Evolutionary conservation across 2,888 invertebrate genomes (phyloP).

Genomic region (Noctua janthe): DNA sequence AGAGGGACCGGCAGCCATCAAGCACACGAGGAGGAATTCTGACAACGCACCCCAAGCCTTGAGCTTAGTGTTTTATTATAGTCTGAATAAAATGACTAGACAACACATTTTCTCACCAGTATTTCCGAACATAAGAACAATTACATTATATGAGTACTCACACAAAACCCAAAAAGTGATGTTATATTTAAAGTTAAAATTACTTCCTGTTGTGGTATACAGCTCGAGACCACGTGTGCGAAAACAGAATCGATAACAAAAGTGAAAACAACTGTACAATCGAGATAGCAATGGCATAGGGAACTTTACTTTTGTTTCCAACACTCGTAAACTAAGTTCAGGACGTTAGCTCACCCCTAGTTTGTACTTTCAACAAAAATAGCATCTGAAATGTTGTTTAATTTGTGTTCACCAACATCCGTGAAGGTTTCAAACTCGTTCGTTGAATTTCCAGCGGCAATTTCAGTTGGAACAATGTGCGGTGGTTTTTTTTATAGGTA

Average conservation of each 20-base stretch:
- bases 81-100: background rate
- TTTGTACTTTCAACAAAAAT: constrained; percentile 73
- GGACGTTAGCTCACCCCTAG: constrained; percentile 63
- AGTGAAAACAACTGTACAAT: constrained; percentile 66
- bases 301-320: constrained; percentile 69
- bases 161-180: constrained; percentile 18
- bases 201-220: constrained; percentile 45
- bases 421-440: constrained; percentile 70
- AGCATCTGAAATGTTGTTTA: constrained; percentile 73
- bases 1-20: too few relatives aligned
- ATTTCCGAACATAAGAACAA: background rate
- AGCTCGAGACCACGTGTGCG: constrained; percentile 35
- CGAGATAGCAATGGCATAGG: constrained; percentile 60
- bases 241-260: constrained; percentile 48
- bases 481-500: constrained; percentile 40
- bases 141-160: background rate
- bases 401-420: constrained; percentile 70
- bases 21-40: too few relatives aligned
- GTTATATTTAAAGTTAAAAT: constrained; percentile 46
- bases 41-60: too few relatives aligned
- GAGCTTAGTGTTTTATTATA: background rate
- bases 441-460: constrained; percentile 64
- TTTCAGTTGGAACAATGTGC: constrained; percentile 56
- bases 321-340: constrained; percentile 70
- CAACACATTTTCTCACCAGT: background rate